These are phyloP conservation scores for Pandemis cinnamomeana DNA, from an alignment of 2,888 invertebrate genomes.

Conservation along the genomic window DNA sequence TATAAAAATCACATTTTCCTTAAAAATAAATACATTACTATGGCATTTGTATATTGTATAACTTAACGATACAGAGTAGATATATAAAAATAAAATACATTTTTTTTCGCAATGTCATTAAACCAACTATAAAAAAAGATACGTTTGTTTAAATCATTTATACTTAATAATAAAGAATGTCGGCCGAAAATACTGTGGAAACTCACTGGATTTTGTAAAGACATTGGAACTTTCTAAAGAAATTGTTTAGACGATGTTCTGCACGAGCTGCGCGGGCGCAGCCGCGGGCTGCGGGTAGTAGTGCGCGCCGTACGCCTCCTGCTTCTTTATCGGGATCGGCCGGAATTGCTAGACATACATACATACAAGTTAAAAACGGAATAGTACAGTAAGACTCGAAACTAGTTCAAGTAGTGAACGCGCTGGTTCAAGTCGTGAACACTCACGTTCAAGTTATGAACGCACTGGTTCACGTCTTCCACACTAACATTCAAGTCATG, in stretches of 20 bases:
- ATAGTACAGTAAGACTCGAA: no score
- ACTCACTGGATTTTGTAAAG: no score
- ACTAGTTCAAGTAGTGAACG: no score
- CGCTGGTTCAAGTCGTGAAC: no score
- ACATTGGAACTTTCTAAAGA: no score
- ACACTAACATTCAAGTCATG: no score
- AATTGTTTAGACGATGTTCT: slow-evolving; percentile 4
- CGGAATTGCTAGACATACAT: slow-evolving; percentile 12
- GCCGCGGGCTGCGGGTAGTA: slow-evolving; percentile 6
- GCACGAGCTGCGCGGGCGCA: slow-evolving; percentile 6
- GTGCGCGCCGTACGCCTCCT: slow-evolving; percentile 11
- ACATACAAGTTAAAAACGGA: no score
- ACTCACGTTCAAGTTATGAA: no score
- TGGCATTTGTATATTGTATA: slow-evolving; percentile 20
- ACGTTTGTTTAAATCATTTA: no score
- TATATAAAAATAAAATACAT: slow-evolving; percentile 14
- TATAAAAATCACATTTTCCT: slow-evolving; percentile 27
- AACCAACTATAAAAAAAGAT: no score
- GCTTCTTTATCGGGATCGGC: slow-evolving; percentile 18
- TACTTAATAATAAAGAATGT: neutral
- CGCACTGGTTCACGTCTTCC: no score
- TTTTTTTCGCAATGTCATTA: neutral
- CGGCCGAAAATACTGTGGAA: no score
- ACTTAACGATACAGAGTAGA: slow-evolving; percentile 7
- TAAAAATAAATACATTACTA: slow-evolving; percentile 20